Conservation (phyloP, 2,113 vertebrate species). For the Prionailurus bengalensis region DNA sequence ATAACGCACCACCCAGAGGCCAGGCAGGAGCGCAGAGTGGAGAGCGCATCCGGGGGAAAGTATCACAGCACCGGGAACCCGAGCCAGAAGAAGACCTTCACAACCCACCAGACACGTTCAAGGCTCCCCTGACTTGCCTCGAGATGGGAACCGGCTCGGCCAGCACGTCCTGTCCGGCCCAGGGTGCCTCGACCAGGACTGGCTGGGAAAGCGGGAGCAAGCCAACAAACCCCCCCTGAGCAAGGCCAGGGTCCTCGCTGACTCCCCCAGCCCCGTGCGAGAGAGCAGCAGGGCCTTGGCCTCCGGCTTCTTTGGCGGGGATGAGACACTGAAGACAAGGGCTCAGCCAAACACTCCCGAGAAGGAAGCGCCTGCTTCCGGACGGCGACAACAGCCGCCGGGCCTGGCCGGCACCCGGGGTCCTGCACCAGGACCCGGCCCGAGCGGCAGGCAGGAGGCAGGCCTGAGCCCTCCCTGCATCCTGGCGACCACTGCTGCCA, state of each 20-base stretch:
- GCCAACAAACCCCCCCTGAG: neutral
- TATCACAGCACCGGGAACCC: neutral
- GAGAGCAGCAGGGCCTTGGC: neutral
- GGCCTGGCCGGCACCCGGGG: neutral
- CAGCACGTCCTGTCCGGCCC: neutral
- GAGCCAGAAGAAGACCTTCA: neutral
- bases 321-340: neutral
- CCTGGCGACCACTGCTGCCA: neutral
- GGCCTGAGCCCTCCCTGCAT: neutral
- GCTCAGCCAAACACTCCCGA: neutral
- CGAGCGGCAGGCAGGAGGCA: fast-evolving
- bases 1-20: conserved; percentile 33
- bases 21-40: neutral
- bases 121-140: fast-evolving
- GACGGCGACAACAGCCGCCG: fast-evolving
- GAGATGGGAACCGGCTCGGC: fast-evolving
- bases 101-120: neutral
- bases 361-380: neutral
- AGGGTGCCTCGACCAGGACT: fast-evolving
- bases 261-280: neutral
- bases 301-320: neutral
- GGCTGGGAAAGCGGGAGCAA: neutral
- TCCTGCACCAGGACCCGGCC: too few relatives aligned
- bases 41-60: fast-evolving
- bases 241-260: neutral